Evolutionary conservation across 2,888 invertebrate species (phyloP), one percentile per base, ranked within the genome.

Genomic region (Euproctis similis): DNA sequence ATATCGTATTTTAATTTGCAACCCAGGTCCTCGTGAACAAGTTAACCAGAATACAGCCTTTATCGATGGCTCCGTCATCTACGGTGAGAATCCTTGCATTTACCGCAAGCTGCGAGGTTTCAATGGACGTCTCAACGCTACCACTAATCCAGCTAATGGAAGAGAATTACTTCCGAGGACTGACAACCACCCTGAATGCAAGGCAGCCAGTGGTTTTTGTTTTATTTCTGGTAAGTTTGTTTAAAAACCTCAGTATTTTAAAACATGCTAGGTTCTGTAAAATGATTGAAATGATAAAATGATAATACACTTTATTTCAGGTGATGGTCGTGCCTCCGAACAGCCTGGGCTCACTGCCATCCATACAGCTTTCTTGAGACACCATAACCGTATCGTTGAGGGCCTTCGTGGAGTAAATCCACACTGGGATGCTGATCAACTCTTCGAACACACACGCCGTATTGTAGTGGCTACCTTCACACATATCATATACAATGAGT

Each of bases 21-120:
- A 5, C 16, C 7, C 55, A 87, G 93, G 96, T 6, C 93, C 95
- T 0, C 88, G 97, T 34, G 96, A 97, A 53, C 97, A 97, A 81
- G 91, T 96, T 8, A 97, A 98, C 69, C 95, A 96, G 63, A 96
- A 96, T 61, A 94, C 96, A 0, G 94, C 94, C 0, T 97, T 91
- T 72, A 81, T 97, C 29, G 96, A 96, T 58, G 92, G 86, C 0
- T 96, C 96, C 0, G 92, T 92, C 40, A 84, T 98, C 12, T 97
- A 97, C 59, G 97, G 97, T 0, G 95, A 96, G 59, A 94, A 95
- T 54, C 86, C 87, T 1, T 97, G 97, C 60, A 89, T 94, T 16
- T 88, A 91, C 0, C 87, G 89, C 20, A 87, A 90, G 29, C 81
- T 98, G 12, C 88, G 95, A 24, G 90, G 94, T 0, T 91, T 91